phyloP scores from a whole-genome alignment of 2,888 invertebrate species.

The Drosophila paramelanica region DNA sequence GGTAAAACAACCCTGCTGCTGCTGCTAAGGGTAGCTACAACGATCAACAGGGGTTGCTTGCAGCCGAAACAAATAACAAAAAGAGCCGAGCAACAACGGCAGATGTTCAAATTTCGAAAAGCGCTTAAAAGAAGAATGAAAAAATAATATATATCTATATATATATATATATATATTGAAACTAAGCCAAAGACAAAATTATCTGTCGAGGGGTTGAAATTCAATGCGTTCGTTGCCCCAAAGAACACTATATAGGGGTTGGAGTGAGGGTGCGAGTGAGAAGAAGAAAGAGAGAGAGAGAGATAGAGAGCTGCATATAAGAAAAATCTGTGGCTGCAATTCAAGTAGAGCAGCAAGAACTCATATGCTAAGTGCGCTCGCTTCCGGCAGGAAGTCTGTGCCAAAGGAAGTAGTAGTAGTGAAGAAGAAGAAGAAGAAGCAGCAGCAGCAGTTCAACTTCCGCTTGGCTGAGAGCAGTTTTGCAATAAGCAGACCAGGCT shows the following conservation, averaged over 20 bases:
- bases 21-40: constrained; percentile 51
- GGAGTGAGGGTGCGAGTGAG: background rate
- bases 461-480: constrained; percentile 55
- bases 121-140: constrained; percentile 39
- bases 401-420: constrained; percentile 66
- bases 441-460: constrained; percentile 57
- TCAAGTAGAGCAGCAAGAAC: constrained; percentile 22
- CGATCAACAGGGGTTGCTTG: constrained; percentile 66
- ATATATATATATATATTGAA: constrained; percentile 16
- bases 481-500: constrained; percentile 11
- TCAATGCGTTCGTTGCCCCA: constrained; percentile 64
- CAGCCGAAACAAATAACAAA: constrained; percentile 10
- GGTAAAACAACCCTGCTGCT: constrained; percentile 62
- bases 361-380: constrained; percentile 56
- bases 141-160: background rate
- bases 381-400: constrained; percentile 61
- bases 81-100: constrained; percentile 49
- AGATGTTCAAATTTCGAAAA: constrained; percentile 79
- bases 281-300: background rate
- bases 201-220: constrained; percentile 70
- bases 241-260: constrained; percentile 12
- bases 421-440: constrained; percentile 46
- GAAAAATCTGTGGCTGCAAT: constrained; percentile 61
- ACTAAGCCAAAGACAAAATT: constrained; percentile 43
- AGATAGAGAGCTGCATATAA: constrained; percentile 36